Conservation (phyloP, 2,113 vertebrate genomes). For the Melanocharis versteri region DNA sequence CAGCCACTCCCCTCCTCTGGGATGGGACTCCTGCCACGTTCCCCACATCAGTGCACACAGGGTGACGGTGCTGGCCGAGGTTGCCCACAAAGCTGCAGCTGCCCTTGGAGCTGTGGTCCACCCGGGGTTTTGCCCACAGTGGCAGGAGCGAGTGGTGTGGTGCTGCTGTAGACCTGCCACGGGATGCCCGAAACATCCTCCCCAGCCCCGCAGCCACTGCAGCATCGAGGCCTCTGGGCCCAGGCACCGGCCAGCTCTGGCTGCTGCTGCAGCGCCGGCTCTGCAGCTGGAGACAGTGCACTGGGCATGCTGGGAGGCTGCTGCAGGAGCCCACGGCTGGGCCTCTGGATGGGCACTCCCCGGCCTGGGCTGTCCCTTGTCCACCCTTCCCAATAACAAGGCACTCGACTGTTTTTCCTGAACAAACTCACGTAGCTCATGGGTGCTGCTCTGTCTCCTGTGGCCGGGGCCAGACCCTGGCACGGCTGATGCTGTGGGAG, state of each 20-base stretch:
- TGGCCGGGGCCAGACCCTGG: background rate
- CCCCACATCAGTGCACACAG: fast-evolving
- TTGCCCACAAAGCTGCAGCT: background rate
- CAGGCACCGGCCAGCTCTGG: background rate
- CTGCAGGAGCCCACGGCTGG: background rate
- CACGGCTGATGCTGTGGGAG: fast-evolving
- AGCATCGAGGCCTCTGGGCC: fast-evolving
- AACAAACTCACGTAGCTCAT: fast-evolving
- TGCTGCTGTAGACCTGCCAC: background rate
- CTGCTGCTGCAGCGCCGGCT: fast-evolving
- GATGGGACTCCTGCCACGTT: background rate
- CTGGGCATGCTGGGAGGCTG: background rate
- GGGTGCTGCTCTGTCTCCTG: background rate
- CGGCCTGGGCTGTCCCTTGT: fast-evolving
- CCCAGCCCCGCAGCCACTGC: fast-evolving
- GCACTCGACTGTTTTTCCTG: background rate
- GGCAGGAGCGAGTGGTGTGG: fast-evolving
- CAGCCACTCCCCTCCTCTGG: fast-evolving
- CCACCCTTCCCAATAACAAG: background rate
- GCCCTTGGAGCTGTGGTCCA: background rate
- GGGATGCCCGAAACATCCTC: fast-evolving
- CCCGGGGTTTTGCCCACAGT: background rate
- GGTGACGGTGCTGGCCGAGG: fast-evolving
- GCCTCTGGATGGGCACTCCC: fast-evolving
- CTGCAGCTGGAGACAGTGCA: fast-evolving